A percentile compares a stretch with the other conserved stretches of the same genome.
Evolutionary conservation across 1,140 invertebrate genomes (phyloP).

Genomic region (Megalonaias nervosa): DNA sequence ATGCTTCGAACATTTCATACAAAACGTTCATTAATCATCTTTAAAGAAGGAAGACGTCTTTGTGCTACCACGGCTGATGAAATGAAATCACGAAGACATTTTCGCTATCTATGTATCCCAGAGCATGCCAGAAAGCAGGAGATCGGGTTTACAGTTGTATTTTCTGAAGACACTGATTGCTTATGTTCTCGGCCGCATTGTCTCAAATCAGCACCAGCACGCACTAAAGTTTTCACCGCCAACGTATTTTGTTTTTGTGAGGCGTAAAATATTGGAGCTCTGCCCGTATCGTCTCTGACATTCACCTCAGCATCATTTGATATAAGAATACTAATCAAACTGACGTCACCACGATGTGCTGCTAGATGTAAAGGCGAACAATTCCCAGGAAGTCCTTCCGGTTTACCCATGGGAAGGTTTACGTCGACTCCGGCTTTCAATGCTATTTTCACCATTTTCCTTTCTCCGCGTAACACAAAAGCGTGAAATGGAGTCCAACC

Average conservation of each 20-base stretch:
- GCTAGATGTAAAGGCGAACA: constrained; percentile 64
- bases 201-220: constrained; percentile 56
- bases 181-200: constrained; percentile 14
- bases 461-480: constrained; percentile 56
- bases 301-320: constrained; percentile 50
- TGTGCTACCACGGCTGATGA: too few species aligned
- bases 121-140: too few species aligned
- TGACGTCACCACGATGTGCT: constrained; percentile 63
- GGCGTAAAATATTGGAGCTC: constrained; percentile 59
- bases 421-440: constrained; percentile 53
- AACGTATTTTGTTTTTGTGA: constrained; percentile 50
- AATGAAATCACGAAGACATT: too few species aligned
- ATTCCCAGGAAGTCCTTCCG: constrained; percentile 26
- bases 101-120: too few species aligned
- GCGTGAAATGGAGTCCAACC: constrained; percentile 34
- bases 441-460: constrained; percentile 60
- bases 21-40: too few species aligned
- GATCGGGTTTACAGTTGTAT: too few species aligned
- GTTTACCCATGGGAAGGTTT: constrained; percentile 56
- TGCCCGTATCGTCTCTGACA: constrained; percentile 38
- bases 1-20: too few species aligned
- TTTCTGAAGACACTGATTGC: too few species aligned
- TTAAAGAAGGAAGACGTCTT: too few species aligned
- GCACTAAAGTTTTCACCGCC: constrained; percentile 53
- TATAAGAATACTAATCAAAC: constrained; percentile 57